These are phyloP conservation scores for Tetragnatha versicolor DNA, from an alignment of 1,140 invertebrate species.

Conservation along the genomic window DNA sequence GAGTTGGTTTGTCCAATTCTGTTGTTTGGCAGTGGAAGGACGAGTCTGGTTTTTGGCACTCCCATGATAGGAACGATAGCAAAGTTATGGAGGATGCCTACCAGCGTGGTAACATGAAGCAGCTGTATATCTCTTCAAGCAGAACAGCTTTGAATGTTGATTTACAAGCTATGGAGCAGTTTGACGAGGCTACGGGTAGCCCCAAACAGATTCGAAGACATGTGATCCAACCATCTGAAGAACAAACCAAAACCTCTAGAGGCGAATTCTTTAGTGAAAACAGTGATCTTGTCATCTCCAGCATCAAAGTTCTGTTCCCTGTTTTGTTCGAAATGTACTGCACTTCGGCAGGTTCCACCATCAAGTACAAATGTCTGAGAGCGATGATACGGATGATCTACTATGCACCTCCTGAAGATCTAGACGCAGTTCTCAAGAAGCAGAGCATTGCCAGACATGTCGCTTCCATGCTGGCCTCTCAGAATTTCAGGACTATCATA, in stretches of 20 bases:
- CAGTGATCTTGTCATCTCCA: slow-evolving; percentile 75
- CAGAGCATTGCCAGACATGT: slow-evolving; percentile 95
- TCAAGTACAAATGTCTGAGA: slow-evolving; percentile 93
- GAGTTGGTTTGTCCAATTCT: slow-evolving; percentile 68
- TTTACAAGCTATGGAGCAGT: slow-evolving; percentile 96
- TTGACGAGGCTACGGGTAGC: slow-evolving; percentile 78
- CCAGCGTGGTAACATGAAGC: slow-evolving; percentile 91
- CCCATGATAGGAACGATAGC: slow-evolving; percentile 76
- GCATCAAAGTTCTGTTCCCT: slow-evolving; percentile 88
- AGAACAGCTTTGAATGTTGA: slow-evolving; percentile 92
- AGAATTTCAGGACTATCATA: slow-evolving; percentile 92
- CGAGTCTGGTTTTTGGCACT: slow-evolving; percentile 77
- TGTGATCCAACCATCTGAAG: slow-evolving; percentile 58
- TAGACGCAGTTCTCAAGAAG: slow-evolving; percentile 82
- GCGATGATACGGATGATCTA: slow-evolving; percentile 97
- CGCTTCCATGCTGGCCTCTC: slow-evolving; percentile 96
- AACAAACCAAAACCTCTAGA: slow-evolving; percentile 58
- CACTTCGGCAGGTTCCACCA: slow-evolving; percentile 93
- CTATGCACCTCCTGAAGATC: slow-evolving; percentile 72
- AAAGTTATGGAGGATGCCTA: slow-evolving; percentile 88
- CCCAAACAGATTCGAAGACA: slow-evolving; percentile 84
- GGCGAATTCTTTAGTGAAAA: slow-evolving; percentile 74
- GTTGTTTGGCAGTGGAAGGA: slow-evolving; percentile 96
- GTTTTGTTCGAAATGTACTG: slow-evolving; percentile 94
- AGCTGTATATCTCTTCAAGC: slow-evolving; percentile 75